A percentile compares a stretch with the other conserved stretches of the same genome.
These are phyloP conservation scores for Rhopilema esculentum DNA, from an alignment of 30 jellyfish, hydroid and myxozoan species.

Conservation along the genomic window DNA sequence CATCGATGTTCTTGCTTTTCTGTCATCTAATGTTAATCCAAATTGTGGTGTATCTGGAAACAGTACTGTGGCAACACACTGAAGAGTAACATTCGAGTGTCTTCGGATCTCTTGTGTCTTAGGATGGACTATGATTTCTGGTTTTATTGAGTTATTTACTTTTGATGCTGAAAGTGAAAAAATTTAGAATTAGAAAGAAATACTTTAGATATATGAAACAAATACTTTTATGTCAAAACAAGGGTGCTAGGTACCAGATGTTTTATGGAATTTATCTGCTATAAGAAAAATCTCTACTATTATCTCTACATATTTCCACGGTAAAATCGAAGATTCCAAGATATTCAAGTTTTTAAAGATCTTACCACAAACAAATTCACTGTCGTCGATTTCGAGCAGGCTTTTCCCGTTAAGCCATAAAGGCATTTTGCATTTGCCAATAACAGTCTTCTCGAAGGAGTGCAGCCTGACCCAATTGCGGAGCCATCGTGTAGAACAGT, in stretches of 20 bases:
- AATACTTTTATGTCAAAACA: not conserved
- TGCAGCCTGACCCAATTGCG: conserved; percentile 78
- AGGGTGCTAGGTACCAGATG: not conserved
- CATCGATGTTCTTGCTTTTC: conserved; percentile 64
- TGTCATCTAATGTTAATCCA: conserved; percentile 59
- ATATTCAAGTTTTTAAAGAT: not conserved
- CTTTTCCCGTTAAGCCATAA: conserved; percentile 83
- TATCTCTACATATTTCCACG: no score
- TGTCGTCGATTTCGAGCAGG: conserved; percentile 63
- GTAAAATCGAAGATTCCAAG: not conserved
- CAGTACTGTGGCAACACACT: conserved; percentile 87
- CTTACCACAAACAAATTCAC: conserved; percentile 94
- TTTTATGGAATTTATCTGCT: not conserved
- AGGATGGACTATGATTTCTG: conserved; percentile 90
- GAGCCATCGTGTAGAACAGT: conserved; percentile 92
- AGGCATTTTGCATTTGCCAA: conserved; percentile 86
- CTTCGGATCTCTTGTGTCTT: conserved; percentile 70
- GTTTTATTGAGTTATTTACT: conserved; percentile 76
- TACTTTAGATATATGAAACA: no score
- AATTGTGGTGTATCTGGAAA: conserved; percentile 58
- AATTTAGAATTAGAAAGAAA: not conserved
- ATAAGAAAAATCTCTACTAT: no score
- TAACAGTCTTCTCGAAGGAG: conserved; percentile 53
- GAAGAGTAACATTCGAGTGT: conserved; percentile 81
- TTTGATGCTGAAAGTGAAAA: conserved; percentile 52